Base-by-base conservation (phyloP, 2,888 invertebrate species). In the Papilio gigon region DNA sequence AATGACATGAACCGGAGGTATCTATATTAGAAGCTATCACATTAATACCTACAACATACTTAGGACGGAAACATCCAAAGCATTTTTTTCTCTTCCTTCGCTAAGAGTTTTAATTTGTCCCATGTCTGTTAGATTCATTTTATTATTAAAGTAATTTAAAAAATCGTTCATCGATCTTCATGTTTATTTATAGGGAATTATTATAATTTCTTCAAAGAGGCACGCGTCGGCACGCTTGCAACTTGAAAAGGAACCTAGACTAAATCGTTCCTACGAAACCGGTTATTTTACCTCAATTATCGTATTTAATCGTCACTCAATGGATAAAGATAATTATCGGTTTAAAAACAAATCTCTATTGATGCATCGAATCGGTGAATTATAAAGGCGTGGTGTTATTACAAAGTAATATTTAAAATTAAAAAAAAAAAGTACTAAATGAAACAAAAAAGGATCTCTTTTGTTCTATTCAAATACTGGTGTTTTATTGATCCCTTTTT, bases 341-440 rank as follows among this genome's bases (percentile, higher is more conserved):
- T 62, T 70, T 59, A 68, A 70, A 58, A 71, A 73, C 66, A 68
- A 64, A 70, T 40, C 67, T 60, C 12, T 50, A n/a, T 66, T 8
- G 12, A 71, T 73, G 73, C 70, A 70, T 66, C 73, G 70, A 71
- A 72, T 73, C 66, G 62, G 59, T 72, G 72, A 72, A 72, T 67
- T 70, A 65, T 67, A 50, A 68, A 71, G 66, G 42, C 63, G 64
- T 56, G 35, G 68, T 70, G 33, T 66, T 68, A 35, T 58, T 58
- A 58, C 37, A 35, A 35, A 67, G 64, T 69, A 69, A 40, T 63
- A 22, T 50, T 35, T 14, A 35, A 56, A 65, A 56, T 25, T 25
- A 37, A 33, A 12, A 25, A 35, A 20, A 11, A 35, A 59, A 17
- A n/a, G n/a, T n/a, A n/a, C n/a, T n/a, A n/a, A n/a, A n/a, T n/a